Conservation (phyloP, 64 coral and sea anemone genomes). For the Exaiptasia diaphana region DNA sequence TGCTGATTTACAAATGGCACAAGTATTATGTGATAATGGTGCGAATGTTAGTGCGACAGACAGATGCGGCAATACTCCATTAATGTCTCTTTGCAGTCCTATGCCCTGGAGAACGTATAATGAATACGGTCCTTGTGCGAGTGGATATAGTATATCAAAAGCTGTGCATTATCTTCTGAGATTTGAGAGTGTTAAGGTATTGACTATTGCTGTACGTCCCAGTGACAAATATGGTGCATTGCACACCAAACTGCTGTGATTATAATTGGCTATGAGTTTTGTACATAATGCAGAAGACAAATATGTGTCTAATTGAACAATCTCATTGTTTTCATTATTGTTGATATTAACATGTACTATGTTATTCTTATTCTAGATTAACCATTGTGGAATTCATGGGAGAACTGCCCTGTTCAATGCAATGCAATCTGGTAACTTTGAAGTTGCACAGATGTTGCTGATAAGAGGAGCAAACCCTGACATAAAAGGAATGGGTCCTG, state of each 20-base stretch:
- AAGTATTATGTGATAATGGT: conserved; percentile 74
- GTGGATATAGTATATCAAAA: conserved; percentile 49
- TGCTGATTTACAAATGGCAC: conserved; percentile 63
- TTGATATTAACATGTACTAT: background rate
- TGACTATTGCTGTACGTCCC: background rate
- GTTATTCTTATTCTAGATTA: conserved; percentile 19
- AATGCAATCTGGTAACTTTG: conserved; percentile 78
- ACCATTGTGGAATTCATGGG: conserved; percentile 66
- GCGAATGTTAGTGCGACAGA: conserved; percentile 78
- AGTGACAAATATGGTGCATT: background rate
- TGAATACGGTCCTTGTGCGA: conserved; percentile 63
- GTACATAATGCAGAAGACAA: no score
- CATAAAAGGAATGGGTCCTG: conserved; percentile 64
- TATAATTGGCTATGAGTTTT: no score
- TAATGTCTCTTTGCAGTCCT: conserved; percentile 79
- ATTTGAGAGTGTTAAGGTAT: conserved; percentile 83
- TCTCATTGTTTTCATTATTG: background rate
- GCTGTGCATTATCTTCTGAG: conserved; percentile 56
- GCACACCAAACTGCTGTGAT: no score
- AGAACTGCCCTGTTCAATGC: conserved; percentile 82
- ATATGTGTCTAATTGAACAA: no score
- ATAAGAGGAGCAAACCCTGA: conserved; percentile 70
- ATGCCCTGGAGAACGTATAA: conserved; percentile 73
- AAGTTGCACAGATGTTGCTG: conserved; percentile 65
- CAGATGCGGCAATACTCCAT: conserved; percentile 75